Conservation (phyloP, 23 tunicate species). For the Ciona savignyi region DNA sequence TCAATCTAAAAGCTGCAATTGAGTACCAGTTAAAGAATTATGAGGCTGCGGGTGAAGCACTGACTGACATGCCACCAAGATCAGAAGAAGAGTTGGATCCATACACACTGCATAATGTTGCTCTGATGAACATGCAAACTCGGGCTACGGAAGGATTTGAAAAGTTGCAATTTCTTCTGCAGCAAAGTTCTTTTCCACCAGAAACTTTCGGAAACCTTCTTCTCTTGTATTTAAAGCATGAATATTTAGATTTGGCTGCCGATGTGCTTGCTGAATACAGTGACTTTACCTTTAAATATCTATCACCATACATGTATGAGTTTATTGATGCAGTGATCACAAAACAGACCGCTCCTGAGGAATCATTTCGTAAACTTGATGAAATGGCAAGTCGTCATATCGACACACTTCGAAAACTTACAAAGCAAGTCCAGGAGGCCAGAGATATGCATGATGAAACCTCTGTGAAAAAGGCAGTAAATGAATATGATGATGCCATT, state of each 20-base stretch:
- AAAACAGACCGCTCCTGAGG: slow-evolving; percentile 84
- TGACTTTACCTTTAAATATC: slow-evolving; percentile 81
- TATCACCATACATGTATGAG: slow-evolving; percentile 73
- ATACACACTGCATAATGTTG: slow-evolving; percentile 90
- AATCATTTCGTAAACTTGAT: slow-evolving; percentile 87
- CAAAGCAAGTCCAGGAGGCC: slow-evolving; percentile 92
- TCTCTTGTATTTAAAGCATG: slow-evolving; percentile 86
- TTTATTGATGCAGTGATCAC: slow-evolving; percentile 95
- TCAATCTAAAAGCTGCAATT: slow-evolving; percentile 95
- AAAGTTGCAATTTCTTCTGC: slow-evolving; percentile 81
- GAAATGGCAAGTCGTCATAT: slow-evolving; percentile 87
- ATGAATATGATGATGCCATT: slow-evolving; percentile 83
- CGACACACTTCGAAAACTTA: slow-evolving; percentile 78
- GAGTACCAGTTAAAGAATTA: slow-evolving; percentile 88
- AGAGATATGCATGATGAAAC: slow-evolving; percentile 78
- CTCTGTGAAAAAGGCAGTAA: slow-evolving; percentile 75
- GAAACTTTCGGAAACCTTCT: slow-evolving; percentile 92
- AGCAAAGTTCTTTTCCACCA: slow-evolving; percentile 69
- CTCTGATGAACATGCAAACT: slow-evolving; percentile 86
- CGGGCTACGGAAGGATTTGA: slow-evolving; percentile 94
- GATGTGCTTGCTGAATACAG: slow-evolving; percentile 95
- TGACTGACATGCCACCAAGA: slow-evolving; percentile 99
- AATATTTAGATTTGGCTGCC: slow-evolving; percentile 93
- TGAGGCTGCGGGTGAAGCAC: slow-evolving; percentile 96
- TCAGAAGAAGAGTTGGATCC: slow-evolving; percentile 92